These are phyloP conservation scores for Acipenser oxyrinchus DNA, from an alignment of 2,797 vertebrate genomes.

Conservation along the genomic window DNA sequence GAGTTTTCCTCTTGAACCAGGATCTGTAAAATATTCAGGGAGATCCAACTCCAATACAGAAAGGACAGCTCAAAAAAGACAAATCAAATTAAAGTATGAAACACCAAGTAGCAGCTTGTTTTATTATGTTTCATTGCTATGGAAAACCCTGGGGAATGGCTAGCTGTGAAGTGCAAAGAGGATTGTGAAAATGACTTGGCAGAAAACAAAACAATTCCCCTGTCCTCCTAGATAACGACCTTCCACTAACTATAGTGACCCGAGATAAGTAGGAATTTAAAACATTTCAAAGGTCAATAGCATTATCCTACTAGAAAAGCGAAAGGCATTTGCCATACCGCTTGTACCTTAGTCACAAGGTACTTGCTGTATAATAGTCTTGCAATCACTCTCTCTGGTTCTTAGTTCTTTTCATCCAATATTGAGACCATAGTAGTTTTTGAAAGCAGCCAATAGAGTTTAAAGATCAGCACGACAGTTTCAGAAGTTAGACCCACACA, in stretches of 20 bases:
- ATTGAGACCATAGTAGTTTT: no score
- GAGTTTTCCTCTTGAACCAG: conserved; percentile 14
- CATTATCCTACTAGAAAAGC: no score
- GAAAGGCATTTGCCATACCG: no score
- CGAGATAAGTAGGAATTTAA: no score
- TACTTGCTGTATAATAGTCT: no score
- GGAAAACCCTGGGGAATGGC: conserved; percentile 18
- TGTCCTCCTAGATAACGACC: neutral
- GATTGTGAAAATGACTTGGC: neutral
- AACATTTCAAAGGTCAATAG: neutral
- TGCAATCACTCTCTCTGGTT: no score
- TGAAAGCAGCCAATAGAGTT: no score
- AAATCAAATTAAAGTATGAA: neutral
- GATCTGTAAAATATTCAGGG: conserved; percentile 31
- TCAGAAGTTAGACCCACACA: no score
- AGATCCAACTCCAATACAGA: conserved; percentile 2
- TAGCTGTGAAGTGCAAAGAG: conserved; percentile 13
- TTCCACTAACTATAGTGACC: neutral
- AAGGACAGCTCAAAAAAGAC: conserved; percentile 1
- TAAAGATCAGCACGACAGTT: no score
- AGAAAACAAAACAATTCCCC: neutral
- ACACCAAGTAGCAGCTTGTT: no score
- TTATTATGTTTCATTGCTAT: conserved; percentile 18
- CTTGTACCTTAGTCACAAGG: no score
- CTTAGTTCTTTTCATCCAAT: no score